Conservation (phyloP, 2,888 invertebrate genomes). For the Diaphora mendica region DNA sequence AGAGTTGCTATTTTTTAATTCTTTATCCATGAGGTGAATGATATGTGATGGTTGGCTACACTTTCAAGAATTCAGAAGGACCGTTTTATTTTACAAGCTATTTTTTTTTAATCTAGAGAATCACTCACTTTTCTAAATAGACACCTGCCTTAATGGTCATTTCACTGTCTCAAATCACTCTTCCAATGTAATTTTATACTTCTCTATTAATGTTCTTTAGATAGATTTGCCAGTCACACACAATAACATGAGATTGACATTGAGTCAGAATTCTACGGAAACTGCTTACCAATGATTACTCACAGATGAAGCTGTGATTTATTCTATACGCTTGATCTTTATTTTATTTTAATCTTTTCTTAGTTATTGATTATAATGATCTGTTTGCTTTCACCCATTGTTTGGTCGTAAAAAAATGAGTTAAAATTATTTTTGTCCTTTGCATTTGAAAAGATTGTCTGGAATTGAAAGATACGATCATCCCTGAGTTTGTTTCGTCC, state of each 20-base stretch:
- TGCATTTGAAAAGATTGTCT: too few species aligned
- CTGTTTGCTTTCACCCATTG: conserved; percentile 1
- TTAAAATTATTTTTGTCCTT: not conserved
- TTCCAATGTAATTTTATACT: not conserved
- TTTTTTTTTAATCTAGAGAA: not conserved
- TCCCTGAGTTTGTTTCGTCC: too few species aligned
- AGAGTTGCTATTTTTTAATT: not conserved
- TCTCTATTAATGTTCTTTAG: not conserved
- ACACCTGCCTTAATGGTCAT: not conserved
- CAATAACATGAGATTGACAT: conserved; percentile 23
- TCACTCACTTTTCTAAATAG: not conserved
- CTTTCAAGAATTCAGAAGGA: not conserved
- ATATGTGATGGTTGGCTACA: not conserved
- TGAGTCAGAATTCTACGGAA: conserved; percentile 44
- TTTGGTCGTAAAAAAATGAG: not conserved
- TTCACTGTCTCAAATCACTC: not conserved
- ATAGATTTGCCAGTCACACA: not conserved
- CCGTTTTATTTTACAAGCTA: not conserved
- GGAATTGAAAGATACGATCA: too few species aligned
- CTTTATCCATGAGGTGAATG: not conserved
- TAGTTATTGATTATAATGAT: not conserved
- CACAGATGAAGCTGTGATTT: conserved; percentile 39
- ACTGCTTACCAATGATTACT: conserved; percentile 42
- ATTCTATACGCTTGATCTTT: conserved; percentile 9
- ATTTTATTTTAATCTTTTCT: conserved; percentile 6